These are phyloP conservation scores for Philaethria dido DNA, from an alignment of 2,888 invertebrate species.

Conservation along the genomic window DNA sequence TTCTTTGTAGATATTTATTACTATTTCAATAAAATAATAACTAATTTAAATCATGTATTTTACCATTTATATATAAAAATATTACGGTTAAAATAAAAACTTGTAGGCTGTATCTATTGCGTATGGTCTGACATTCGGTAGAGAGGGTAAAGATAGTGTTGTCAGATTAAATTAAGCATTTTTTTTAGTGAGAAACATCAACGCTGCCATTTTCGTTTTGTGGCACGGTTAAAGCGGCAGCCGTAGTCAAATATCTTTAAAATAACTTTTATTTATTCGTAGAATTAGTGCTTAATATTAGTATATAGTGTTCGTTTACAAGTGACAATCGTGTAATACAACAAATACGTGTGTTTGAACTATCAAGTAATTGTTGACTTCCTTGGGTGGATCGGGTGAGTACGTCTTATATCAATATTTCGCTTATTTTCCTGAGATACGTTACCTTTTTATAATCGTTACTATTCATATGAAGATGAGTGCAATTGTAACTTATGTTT, in stretches of 20 bases:
- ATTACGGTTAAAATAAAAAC: not conserved
- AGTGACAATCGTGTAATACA: constrained; percentile 53
- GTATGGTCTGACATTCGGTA: not conserved
- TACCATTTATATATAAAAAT: not conserved
- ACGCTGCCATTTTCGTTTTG: constrained; percentile 84
- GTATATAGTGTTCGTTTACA: constrained; percentile 55
- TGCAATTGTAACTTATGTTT: not conserved
- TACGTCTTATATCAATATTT: constrained; percentile 67
- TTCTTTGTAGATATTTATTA: too few species aligned
- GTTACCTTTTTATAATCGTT: constrained; percentile 45
- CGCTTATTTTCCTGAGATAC: constrained; percentile 50
- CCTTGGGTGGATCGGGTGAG: constrained; percentile 77
- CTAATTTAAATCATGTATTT: too few species aligned
- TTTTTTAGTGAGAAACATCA: constrained; percentile 49
- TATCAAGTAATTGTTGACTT: constrained; percentile 68
- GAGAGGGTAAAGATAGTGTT: constrained; percentile 25
- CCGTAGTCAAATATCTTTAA: constrained; percentile 62
- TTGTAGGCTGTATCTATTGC: not conserved
- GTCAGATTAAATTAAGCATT: constrained; percentile 39
- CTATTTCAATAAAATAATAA: too few species aligned
- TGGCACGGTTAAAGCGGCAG: constrained; percentile 77
- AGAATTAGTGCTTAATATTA: constrained; percentile 55
- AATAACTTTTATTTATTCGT: constrained; percentile 57
- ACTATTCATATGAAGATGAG: not conserved
- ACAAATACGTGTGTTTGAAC: constrained; percentile 55